Percentiles rank a stretch among this genome's conserved stretches.
These are phyloP conservation scores for Craterocephalus amniculus DNA, from an alignment of 2,797 vertebrate genomes.

Conservation along the genomic window DNA sequence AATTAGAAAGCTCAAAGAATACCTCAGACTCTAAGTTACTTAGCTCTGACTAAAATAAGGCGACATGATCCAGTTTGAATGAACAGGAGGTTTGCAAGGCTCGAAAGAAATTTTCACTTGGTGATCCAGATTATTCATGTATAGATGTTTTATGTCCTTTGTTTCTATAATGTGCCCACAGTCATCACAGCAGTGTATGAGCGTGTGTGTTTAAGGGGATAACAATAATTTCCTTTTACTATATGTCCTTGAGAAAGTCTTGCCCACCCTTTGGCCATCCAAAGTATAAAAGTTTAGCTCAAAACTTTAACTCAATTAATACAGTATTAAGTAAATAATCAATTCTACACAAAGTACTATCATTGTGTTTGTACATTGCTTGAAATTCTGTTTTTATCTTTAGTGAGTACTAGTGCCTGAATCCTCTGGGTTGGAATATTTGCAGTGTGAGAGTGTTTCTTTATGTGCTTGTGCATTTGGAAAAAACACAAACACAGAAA, in stretches of 20 bases:
- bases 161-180: no score
- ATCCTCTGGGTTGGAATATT: constrained; percentile 8
- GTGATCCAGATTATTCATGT: no score
- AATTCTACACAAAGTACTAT: constrained; percentile 52
- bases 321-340: constrained; percentile 63
- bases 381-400: constrained; percentile 60
- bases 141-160: not conserved
- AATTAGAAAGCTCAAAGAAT: not conserved
- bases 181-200: not conserved
- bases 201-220: not conserved
- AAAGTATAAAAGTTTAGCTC: no score
- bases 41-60: no score
- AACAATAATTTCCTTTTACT: not conserved
- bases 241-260: not conserved
- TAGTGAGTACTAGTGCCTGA: constrained; percentile 37
- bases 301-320: constrained; percentile 64
- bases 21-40: no score
- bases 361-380: constrained; percentile 36
- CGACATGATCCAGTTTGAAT: no score
- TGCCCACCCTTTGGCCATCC: not conserved
- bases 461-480: constrained; percentile 19
- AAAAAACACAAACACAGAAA: constrained; percentile 1
- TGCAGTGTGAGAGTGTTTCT: constrained; percentile 29
- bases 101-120: no score
- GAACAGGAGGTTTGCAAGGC: no score